A percentile compares a stretch with the other conserved stretches of the same genome.
phyloP scores from a whole-genome alignment of 2,888 invertebrate genomes.

The Charanyca ferruginea region DNA sequence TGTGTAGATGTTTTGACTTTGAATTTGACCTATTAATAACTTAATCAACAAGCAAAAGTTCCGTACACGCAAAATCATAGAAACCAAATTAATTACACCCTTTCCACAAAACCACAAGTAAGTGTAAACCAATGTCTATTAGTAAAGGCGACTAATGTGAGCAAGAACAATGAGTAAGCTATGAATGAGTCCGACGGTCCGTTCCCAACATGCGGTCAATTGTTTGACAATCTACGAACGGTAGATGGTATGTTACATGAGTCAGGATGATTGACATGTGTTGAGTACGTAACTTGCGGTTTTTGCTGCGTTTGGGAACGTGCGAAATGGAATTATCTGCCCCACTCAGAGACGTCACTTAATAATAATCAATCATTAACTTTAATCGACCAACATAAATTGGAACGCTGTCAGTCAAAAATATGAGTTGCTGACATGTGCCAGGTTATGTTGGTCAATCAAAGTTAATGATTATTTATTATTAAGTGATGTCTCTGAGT shows the following conservation, averaged over 20 bases:
- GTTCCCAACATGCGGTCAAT: conserved; percentile 50
- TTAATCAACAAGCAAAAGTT: no score
- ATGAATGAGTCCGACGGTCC: conserved; percentile 36
- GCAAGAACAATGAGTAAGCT: conserved; percentile 60
- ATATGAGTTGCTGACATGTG: no score
- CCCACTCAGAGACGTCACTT: no score
- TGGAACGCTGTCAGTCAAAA: no score
- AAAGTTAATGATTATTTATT: no score
- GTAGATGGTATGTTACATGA: conserved; percentile 45
- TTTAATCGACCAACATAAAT: no score
- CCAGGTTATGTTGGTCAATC: no score
- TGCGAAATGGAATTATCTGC: no score
- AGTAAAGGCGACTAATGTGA: conserved; percentile 31
- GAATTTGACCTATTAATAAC: no score
- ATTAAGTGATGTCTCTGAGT: no score
- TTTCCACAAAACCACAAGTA: conserved; percentile 43
- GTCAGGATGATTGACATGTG: conserved; percentile 58
- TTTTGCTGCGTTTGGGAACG: conserved; percentile 29
- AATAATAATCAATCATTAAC: no score
- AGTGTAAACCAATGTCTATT: conserved; percentile 26
- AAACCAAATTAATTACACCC: background rate
- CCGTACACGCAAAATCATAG: background rate
- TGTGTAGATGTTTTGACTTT: no score
- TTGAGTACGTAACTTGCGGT: conserved; percentile 36
- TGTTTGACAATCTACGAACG: conserved; percentile 48